Base-by-base conservation (phyloP, 2,888 invertebrate species). In the Leptinotarsa haldemani region DNA sequence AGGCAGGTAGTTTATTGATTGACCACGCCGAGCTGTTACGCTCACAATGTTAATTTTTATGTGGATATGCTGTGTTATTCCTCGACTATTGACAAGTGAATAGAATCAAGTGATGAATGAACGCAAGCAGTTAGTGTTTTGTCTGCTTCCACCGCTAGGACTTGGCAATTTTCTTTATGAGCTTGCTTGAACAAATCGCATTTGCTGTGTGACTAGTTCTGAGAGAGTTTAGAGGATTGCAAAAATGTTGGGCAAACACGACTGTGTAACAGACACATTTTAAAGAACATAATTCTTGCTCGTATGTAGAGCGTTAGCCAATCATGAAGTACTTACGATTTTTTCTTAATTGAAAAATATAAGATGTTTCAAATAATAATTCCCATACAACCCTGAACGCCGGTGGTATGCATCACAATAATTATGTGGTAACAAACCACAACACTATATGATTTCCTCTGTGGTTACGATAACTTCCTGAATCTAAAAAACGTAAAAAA, bases 1-100 rank as follows among this genome's bases (percentile, higher is more conserved):
- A 61, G 30, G 61, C n/a, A 74, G 71, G 73, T 74, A 73, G 74
- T 64, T 77, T 73, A 74, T 77, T 71, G 77, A 77, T 74, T 76
- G 61, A 40, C n/a, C 40, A 30, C 61, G 61, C 61, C 30, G 16
- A 15, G 61, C 30, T 61, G 61, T 61, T 61, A 61, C 61, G 61
- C 40, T 61, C 61, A 30, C 61, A 61, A 61, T 61, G 61, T 40
- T 61, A 61, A 61, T 61, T 61, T 61, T 61, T 61, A 61, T 61
- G 18, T 61, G 58, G 58, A 9, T 12, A 13, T 25, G 58, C 9
- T 40, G 56, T n/a, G n/a, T 40, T 30, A 61, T 40, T 61, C 30
- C 61, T 61, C 40, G 61, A n/a, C 61, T 61, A 61, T 61, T 61
- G 61, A 61, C 61, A 61, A 30, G 61, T 61, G 61, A 25, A 40